Conservation (phyloP, 2,888 invertebrate genomes). For the Lysandra coridon region DNA sequence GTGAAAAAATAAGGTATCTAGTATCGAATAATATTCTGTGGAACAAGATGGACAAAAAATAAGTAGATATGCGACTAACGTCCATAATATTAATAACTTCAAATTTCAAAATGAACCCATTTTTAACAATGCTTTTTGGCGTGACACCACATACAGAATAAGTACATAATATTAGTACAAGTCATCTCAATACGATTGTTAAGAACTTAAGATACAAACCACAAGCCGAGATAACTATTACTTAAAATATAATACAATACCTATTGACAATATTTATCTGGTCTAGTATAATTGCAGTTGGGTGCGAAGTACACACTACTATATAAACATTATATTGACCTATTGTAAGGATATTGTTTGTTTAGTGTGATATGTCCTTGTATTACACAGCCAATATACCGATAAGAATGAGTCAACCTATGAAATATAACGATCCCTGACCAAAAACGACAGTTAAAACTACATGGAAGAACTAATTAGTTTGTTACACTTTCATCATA, state of each 20-base stretch:
- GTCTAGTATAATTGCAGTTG: not conserved
- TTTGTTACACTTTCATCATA: not conserved
- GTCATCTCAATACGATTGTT: not conserved
- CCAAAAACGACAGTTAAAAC: not conserved
- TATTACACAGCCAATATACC: not conserved
- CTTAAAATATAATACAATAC: not conserved
- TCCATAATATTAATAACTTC: no score
- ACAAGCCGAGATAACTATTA: not conserved
- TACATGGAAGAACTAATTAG: not conserved
- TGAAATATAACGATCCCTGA: not conserved
- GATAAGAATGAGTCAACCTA: not conserved
- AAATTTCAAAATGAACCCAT: no score
- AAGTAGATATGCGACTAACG: no score
- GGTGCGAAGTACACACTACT: no score
- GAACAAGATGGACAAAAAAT: no score
- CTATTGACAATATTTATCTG: not conserved
- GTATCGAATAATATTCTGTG: no score
- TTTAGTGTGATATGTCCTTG: not conserved
- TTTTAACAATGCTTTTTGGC: not conserved
- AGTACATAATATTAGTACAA: no score
- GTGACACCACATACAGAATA: no score
- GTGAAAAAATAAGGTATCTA: no score
- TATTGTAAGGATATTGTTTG: not conserved
- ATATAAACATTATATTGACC: no score
- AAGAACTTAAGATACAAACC: no score